Percentiles rank a stretch among this genome's conserved stretches.
phyloP scores from a whole-genome alignment of 2,888 invertebrate species.

The Epinotia bilunana region DNA sequence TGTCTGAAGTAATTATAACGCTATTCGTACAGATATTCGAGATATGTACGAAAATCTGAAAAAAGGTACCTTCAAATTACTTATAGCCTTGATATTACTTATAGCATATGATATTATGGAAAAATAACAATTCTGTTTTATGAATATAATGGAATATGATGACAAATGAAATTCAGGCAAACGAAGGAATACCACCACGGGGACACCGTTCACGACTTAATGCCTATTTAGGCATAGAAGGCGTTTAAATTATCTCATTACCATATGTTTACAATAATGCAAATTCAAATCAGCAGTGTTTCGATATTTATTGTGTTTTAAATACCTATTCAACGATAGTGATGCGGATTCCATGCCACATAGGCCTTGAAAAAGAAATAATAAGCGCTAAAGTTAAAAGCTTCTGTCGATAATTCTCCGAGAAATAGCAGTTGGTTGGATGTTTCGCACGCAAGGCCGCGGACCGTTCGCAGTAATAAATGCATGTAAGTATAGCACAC shows the following conservation, averaged over 20 bases:
- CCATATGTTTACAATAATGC: neutral
- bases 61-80: too few relatives aligned
- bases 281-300: neutral
- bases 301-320: too few relatives aligned
- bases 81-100: too few relatives aligned
- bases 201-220: neutral
- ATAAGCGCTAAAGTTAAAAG: neutral
- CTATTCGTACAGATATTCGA: too few relatives aligned
- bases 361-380: neutral
- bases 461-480: constrained; percentile 23
- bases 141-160: too few relatives aligned
- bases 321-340: neutral
- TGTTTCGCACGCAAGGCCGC: constrained; percentile 27
- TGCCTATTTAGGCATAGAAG: neutral
- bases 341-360: neutral
- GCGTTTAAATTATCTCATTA: neutral
- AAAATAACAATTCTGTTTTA: too few relatives aligned
- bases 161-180: too few relatives aligned
- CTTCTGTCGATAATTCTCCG: constrained; percentile 1
- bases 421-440: constrained; percentile 2
- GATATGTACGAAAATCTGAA: too few relatives aligned
- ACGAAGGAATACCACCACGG: too few relatives aligned
- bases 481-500: constrained; percentile 26
- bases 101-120: too few relatives aligned
- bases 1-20: too few relatives aligned